Base-by-base conservation (phyloP, 1,140 invertebrate genomes). In the Tetranychus cinnabarinus region DNA sequence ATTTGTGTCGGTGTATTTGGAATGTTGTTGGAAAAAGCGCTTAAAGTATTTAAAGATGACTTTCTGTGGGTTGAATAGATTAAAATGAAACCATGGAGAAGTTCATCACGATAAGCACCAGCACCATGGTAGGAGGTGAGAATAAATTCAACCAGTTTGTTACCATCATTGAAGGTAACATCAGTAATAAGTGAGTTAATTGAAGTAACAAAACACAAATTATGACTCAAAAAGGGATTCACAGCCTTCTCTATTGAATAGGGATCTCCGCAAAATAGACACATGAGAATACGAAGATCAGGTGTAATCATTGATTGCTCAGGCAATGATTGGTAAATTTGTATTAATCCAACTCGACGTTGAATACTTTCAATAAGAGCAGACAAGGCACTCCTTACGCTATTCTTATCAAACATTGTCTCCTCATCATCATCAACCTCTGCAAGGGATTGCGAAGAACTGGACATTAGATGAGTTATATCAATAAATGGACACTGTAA, bases 251-350 rank as follows among this genome's bases (percentile, higher is more conserved):
- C 88, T 48, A 91, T 81, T 1, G 83, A 84, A 69, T 85, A 95
- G 15, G 88, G 86, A 75, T 97, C 92, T 52, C 90, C 91, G 75
- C 92, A 97, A 71, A 96, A 90, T 79, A 96, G 84, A 72, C 89
- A 95, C 80, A 96, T 86, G 68, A 95, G 86, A 72, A 97, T 88
- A 66, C 74, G 73, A 63, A 63, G 68, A 68, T 90, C 86, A 37
- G 86, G 85, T 52, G 23, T 52, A 68, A 88, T 67, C 8, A 67
- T 83, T 60, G 83, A 79, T 67, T 82, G 81, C 64, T 86, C 84
- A 60, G 85, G 81, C 56, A 85, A 65, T 61, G 66, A 67, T 59
- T 64, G 62, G 72, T 83, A 83, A 63, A 83, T 79, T 70, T 81
- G 82, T 34, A 82, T 71, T 70, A 59, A 31, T n/a, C 58, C 42